These are phyloP conservation scores for Nomada hirtipes DNA, from an alignment of 2,888 invertebrate genomes.

Conservation along the genomic window DNA sequence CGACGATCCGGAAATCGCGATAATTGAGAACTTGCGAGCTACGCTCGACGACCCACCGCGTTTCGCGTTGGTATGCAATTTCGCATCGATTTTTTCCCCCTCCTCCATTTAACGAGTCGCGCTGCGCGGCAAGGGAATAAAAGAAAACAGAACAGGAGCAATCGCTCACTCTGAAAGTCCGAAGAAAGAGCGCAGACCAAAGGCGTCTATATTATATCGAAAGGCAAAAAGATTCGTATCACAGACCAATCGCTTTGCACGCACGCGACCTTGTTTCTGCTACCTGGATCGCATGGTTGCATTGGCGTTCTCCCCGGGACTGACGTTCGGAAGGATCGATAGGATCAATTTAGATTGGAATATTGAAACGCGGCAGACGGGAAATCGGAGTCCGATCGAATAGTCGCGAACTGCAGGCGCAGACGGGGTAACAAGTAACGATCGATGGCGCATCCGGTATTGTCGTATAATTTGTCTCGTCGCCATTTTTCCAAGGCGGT, in stretches of 20 bases:
- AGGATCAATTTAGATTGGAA: not conserved
- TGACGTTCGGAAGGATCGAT: not conserved
- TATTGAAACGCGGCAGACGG: constrained; percentile 1
- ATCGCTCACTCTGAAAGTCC: no score
- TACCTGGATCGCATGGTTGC: not conserved
- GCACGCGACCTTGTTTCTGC: no score
- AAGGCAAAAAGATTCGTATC: no score
- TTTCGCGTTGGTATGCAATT: not conserved
- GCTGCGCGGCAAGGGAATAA: not conserved
- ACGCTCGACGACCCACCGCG: not conserved
- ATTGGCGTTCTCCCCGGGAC: not conserved
- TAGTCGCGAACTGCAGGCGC: not conserved
- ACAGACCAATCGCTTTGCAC: no score
- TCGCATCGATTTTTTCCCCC: not conserved
- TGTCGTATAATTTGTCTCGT: constrained; percentile 40
- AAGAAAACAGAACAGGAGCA: not conserved
- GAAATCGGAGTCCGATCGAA: constrained; percentile 6
- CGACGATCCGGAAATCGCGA: constrained; percentile 49
- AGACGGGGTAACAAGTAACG: not conserved
- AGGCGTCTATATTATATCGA: no score
- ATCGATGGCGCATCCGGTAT: constrained; percentile 34
- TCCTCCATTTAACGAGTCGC: not conserved
- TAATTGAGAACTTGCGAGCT: constrained; percentile 61
- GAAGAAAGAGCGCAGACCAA: no score
- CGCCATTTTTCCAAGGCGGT: constrained; percentile 52